Percentiles rank a stretch among this genome's conserved stretches.
Conservation (phyloP, 2,888 invertebrate genomes). For the Aporophyla nigra region DNA sequence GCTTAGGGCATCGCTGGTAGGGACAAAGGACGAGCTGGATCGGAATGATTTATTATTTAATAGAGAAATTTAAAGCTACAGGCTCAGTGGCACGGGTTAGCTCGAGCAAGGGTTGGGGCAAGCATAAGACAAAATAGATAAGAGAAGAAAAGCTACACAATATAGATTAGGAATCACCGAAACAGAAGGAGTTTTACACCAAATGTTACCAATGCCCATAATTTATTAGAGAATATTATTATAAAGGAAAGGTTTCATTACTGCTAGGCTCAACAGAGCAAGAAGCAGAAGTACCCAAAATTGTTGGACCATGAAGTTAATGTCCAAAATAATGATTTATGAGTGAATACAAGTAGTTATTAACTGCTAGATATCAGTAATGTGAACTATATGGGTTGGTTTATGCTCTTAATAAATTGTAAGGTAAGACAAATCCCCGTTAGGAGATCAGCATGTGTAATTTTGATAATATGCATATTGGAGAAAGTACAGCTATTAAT, state of each 20-base stretch:
- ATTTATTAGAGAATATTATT: neutral
- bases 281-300: constrained; percentile 5
- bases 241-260: neutral
- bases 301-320: constrained; percentile 42
- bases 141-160: neutral
- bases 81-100: too few species aligned
- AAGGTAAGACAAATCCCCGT: neutral
- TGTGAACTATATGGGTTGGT: neutral
- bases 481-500: neutral
- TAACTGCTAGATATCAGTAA: neutral
- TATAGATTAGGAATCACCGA: neutral
- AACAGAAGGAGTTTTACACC: neutral
- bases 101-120: neutral
- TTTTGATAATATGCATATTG: neutral
- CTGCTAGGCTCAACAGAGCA: constrained; percentile 17
- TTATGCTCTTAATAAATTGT: constrained; percentile 9
- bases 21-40: too few species aligned
- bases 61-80: too few species aligned
- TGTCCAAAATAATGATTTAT: constrained; percentile 20
- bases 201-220: neutral
- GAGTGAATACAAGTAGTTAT: constrained; percentile 1
- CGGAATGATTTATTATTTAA: too few species aligned
- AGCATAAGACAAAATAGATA: neutral
- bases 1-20: too few species aligned
- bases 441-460: neutral